These are phyloP conservation scores for Heterotilapia buettikoferi DNA, from an alignment of 2,113 vertebrate species.

Conservation along the genomic window DNA sequence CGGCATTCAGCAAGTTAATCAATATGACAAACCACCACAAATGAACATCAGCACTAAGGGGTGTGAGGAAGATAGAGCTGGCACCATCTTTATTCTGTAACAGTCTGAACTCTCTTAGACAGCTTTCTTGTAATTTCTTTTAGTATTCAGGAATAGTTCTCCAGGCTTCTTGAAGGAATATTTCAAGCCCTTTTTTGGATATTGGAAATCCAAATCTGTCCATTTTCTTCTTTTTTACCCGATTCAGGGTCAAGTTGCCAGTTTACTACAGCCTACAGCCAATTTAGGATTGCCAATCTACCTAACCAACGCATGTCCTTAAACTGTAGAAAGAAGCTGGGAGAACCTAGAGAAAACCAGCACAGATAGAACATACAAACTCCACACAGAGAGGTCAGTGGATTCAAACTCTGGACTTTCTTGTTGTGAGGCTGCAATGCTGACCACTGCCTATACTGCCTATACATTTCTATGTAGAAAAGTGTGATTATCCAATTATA, in stretches of 20 bases:
- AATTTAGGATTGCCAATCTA: neutral
- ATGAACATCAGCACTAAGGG: neutral
- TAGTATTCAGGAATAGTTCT: too few relatives aligned
- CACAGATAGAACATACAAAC: neutral
- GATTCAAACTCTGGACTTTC: neutral
- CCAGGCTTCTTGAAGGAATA: too few relatives aligned
- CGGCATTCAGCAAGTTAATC: conserved; percentile 1
- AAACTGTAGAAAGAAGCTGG: neutral
- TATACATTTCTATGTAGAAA: neutral
- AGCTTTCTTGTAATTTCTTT: too few relatives aligned
- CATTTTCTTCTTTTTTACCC: neutral
- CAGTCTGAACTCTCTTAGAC: too few relatives aligned
- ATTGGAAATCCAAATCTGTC: neutral
- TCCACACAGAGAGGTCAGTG: neutral
- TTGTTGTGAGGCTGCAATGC: neutral
- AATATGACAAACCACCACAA: conserved; percentile 6
- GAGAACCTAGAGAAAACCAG: neutral
- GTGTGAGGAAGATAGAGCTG: neutral
- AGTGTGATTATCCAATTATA: neutral
- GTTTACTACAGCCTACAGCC: neutral
- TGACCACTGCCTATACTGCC: neutral
- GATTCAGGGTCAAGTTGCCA: neutral
- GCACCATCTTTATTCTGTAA: neutral
- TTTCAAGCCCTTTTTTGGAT: too few relatives aligned
- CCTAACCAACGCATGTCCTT: neutral